phyloP scores from a whole-genome alignment of 2,797 vertebrate genomes.

The Gambelia wislizenii region DNA sequence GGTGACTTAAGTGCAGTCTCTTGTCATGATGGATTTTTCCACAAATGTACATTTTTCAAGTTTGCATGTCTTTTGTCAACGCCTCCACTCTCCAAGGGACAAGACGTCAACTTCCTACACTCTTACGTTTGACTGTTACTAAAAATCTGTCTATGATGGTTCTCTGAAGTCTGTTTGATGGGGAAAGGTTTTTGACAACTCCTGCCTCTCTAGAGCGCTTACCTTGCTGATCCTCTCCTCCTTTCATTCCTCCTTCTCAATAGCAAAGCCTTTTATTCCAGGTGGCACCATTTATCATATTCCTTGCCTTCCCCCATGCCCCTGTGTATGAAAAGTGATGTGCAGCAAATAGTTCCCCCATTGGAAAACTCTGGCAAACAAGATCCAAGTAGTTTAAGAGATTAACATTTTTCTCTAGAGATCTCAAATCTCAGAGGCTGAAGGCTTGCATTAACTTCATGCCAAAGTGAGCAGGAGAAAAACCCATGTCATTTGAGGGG shows the following conservation, averaged over 20 bases:
- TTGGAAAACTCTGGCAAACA: constrained; percentile 35
- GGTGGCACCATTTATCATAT: constrained; percentile 47
- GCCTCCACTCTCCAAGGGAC: constrained; percentile 71
- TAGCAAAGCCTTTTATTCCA: constrained; percentile 49
- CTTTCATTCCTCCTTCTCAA: constrained; percentile 1
- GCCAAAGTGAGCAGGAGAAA: constrained; percentile 26
- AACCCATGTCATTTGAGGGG: constrained; percentile 23
- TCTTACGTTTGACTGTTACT: constrained; percentile 76
- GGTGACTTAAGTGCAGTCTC: constrained; percentile 90
- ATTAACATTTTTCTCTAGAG: constrained; percentile 25
- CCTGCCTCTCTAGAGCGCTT: constrained; percentile 69
- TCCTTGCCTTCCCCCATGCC: constrained; percentile 13
- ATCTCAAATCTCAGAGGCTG: constrained; percentile 1
- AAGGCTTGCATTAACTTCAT: constrained; percentile 29
- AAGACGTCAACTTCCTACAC: constrained; percentile 69
- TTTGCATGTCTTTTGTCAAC: constrained; percentile 82
- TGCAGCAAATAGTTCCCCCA: constrained; percentile 33
- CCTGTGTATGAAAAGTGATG: constrained; percentile 30
- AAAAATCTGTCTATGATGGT: constrained; percentile 71
- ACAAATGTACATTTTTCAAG: constrained; percentile 87
- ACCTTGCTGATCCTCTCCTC: constrained; percentile 56
- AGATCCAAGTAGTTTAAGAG: constrained; percentile 40
- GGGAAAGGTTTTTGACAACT: constrained; percentile 71
- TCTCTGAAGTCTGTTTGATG: constrained; percentile 74
- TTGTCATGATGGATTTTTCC: constrained; percentile 87